Evolutionary conservation across 2,797 vertebrate genomes (phyloP).

Genomic region (Falco novaeseelandiae): DNA sequence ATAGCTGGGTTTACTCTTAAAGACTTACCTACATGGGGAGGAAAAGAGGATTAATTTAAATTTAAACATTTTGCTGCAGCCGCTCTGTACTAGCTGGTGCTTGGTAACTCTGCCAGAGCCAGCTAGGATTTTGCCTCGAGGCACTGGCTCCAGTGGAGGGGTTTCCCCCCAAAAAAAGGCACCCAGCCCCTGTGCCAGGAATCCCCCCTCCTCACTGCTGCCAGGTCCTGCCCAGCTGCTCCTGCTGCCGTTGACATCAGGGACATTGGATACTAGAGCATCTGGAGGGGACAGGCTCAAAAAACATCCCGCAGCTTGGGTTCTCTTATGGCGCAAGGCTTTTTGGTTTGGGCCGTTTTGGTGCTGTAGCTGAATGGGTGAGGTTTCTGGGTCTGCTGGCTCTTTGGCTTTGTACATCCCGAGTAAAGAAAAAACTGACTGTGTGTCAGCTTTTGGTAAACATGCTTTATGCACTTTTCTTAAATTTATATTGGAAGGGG

Average conservation of each 20-base stretch:
- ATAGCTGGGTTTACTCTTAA: neutral
- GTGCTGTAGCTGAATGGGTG: rapidly evolving
- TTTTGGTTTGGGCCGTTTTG: neutral
- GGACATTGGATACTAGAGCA: neutral
- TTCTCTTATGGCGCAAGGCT: neutral
- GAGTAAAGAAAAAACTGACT: rapidly evolving
- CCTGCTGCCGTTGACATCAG: neutral
- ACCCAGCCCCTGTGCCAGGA: neutral
- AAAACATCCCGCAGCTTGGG: neutral
- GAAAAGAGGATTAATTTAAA: neutral
- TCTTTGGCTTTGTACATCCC: neutral
- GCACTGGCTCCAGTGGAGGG: too few relatives aligned
- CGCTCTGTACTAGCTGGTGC: neutral
- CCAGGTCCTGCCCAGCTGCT: neutral
- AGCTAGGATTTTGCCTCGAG: neutral
- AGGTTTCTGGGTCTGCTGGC: neutral
- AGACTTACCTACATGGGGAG: neutral
- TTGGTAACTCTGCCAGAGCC: neutral
- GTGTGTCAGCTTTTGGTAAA: neutral
- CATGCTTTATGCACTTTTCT: neutral
- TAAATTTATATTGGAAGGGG: neutral
- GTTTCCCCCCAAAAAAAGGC: neutral
- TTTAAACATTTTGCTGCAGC: neutral
- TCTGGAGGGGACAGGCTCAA: neutral
- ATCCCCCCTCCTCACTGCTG: neutral